These are phyloP conservation scores for Trypoxylon attenuatum DNA, from an alignment of 2,888 invertebrate genomes.

Conservation along the genomic window DNA sequence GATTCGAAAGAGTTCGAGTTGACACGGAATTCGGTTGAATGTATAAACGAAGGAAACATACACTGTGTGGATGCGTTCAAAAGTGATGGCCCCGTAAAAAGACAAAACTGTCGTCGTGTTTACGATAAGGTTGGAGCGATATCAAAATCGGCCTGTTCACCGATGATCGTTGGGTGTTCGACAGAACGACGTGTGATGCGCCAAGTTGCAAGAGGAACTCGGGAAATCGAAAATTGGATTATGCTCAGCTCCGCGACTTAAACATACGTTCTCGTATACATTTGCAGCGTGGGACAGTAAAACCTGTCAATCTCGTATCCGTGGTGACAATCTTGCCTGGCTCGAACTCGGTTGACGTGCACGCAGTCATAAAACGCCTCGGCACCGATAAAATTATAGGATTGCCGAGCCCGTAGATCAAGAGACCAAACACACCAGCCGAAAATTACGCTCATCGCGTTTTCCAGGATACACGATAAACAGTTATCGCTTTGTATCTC, in stretches of 20 bases:
- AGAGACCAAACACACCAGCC: constrained; percentile 28
- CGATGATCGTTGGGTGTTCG: not conserved
- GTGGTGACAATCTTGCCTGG: constrained; percentile 50
- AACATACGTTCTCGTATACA: constrained; percentile 25
- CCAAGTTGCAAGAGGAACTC: not conserved
- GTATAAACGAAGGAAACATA: too few relatives aligned
- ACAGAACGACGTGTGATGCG: not conserved
- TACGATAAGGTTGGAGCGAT: too few relatives aligned
- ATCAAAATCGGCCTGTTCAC: too few relatives aligned
- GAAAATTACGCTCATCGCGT: constrained; percentile 23
- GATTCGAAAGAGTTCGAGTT: too few relatives aligned
- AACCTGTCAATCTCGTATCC: constrained; percentile 57
- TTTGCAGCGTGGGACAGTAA: constrained; percentile 40
- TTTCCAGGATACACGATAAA: too few relatives aligned
- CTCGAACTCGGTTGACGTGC: constrained; percentile 27
- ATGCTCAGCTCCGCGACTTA: constrained; percentile 15
- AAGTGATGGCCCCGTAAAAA: too few relatives aligned
- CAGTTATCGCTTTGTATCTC: too few relatives aligned
- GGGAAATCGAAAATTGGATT: constrained; percentile 17
- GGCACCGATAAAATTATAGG: constrained; percentile 48
- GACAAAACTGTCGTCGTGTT: too few relatives aligned
- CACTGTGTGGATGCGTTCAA: too few relatives aligned
- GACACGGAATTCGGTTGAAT: too few relatives aligned
- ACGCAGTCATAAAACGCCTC: constrained; percentile 49
- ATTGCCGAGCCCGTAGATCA: constrained; percentile 26